A percentile compares a stretch with the other conserved stretches of the same genome.
phyloP scores from a whole-genome alignment of 1,140 invertebrate genomes.

The Drosophila yakuba region DNA sequence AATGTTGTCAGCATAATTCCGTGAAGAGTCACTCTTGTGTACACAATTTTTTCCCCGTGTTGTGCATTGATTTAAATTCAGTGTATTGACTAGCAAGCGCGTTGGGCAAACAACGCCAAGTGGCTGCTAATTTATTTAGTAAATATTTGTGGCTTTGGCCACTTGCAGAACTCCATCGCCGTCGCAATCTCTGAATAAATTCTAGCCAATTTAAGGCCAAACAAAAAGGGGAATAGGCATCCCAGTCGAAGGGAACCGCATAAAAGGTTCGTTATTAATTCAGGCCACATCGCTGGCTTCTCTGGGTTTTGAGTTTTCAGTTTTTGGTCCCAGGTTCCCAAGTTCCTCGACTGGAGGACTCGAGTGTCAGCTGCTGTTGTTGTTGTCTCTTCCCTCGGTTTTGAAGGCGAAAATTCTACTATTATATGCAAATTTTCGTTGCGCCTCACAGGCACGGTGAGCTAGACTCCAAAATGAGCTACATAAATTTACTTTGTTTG shows the following conservation, averaged over 20 bases:
- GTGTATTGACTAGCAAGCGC: conserved; percentile 36
- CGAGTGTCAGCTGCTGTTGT: conserved; percentile 49
- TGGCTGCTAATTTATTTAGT: conserved; percentile 62
- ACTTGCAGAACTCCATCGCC: conserved; percentile 23
- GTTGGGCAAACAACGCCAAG: conserved; percentile 1
- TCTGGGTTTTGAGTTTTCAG: background rate
- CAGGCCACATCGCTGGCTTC: conserved; percentile 52
- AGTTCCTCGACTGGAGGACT: conserved; percentile 10
- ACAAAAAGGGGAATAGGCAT: conserved; percentile 7
- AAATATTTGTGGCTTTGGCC: conserved; percentile 61
- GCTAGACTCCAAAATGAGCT: conserved; percentile 63
- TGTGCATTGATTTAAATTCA: conserved; percentile 49
- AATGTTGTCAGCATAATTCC: conserved; percentile 41
- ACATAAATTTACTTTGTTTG: conserved; percentile 60
- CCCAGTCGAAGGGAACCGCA: conserved; percentile 50
- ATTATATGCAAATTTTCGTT: conserved; percentile 75
- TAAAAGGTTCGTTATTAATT: conserved; percentile 75
- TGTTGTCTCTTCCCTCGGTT: background rate
- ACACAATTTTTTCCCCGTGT: background rate
- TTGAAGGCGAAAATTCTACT: conserved; percentile 53
- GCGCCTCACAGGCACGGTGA: conserved; percentile 26
- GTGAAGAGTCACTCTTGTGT: conserved; percentile 17
- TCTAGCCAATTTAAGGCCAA: conserved; percentile 59
- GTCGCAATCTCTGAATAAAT: conserved; percentile 62
- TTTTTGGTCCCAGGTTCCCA: conserved; percentile 27